Percentiles rank a stretch among this genome's conserved stretches.
These are phyloP conservation scores for Colinus virginianus DNA, from an alignment of 2,113 vertebrate species.

Conservation along the genomic window DNA sequence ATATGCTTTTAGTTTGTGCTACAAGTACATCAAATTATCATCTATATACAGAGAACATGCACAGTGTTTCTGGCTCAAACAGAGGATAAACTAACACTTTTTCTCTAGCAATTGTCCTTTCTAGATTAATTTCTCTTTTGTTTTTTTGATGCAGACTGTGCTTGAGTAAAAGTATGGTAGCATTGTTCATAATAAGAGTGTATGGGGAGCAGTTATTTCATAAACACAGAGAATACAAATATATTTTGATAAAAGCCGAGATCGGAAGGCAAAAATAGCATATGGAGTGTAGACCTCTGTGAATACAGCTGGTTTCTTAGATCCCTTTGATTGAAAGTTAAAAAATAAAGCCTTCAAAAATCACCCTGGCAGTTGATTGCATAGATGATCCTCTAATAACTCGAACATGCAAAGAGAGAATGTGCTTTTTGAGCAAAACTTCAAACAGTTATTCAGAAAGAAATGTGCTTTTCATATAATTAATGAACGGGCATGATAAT, in stretches of 20 bases:
- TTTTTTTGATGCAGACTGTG: not conserved
- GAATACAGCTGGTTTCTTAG: not conserved
- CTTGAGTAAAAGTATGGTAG: not conserved
- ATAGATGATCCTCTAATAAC: not conserved
- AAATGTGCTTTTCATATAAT: not conserved
- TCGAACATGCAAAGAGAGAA: fast-evolving
- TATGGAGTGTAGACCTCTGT: not conserved
- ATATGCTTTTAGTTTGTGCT: not conserved
- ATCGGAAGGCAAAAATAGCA: not conserved
- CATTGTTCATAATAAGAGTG: not conserved
- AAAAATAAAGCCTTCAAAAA: not conserved
- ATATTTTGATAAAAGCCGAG: not conserved
- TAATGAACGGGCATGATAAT: not conserved
- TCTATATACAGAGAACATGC: not conserved
- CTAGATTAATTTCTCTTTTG: not conserved
- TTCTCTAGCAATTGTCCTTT: not conserved
- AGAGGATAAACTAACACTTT: not conserved
- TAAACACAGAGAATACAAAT: not conserved
- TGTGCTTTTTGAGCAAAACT: not conserved
- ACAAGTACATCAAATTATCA: not conserved
- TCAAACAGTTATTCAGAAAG: not conserved
- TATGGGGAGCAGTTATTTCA: not conserved
- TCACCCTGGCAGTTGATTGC: not conserved
- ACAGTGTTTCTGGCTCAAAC: not conserved
- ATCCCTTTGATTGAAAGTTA: not conserved